Evolutionary conservation across 2,888 invertebrate genomes (phyloP).

Genomic region (Acrobasis consociella): DNA sequence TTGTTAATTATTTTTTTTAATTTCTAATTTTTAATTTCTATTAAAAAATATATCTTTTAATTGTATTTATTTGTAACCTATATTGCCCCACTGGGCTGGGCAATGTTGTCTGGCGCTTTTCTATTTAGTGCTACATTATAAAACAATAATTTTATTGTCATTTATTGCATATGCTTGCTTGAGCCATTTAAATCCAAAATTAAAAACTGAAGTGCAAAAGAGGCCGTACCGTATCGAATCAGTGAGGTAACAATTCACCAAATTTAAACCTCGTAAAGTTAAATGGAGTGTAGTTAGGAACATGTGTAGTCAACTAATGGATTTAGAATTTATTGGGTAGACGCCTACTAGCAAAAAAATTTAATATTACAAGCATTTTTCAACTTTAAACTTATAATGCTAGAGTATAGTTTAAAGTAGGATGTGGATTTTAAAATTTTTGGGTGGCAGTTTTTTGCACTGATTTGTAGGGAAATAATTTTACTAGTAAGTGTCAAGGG

Average conservation of each 20-base stretch:
- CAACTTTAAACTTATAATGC: slow-evolving; percentile 6
- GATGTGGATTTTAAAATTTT: not conserved
- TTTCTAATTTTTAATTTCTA: too few relatives aligned
- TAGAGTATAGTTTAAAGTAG: not conserved
- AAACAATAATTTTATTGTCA: too few relatives aligned
- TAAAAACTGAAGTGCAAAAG: slow-evolving; percentile 17
- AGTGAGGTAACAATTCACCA: slow-evolving; percentile 71
- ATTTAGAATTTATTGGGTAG: slow-evolving; percentile 79
- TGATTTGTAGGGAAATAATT: not conserved
- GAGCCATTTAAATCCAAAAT: not conserved
- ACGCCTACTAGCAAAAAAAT: slow-evolving; percentile 63
- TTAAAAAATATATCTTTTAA: too few relatives aligned
- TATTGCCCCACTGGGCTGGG: too few relatives aligned
- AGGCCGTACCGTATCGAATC: slow-evolving; percentile 54
- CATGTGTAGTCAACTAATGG: slow-evolving; percentile 80
- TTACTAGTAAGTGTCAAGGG: not conserved
- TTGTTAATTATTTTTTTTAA: too few relatives aligned
- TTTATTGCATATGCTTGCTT: too few relatives aligned
- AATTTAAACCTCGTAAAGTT: slow-evolving; percentile 80
- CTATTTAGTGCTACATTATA: too few relatives aligned
- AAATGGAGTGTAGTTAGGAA: slow-evolving; percentile 75
- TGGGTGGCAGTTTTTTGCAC: not conserved
- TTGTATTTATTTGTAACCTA: too few relatives aligned
- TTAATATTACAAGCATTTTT: slow-evolving; percentile 16
- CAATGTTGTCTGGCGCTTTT: too few relatives aligned